Conservation (phyloP, 2,888 invertebrate species). For the Folsomia candida region DNA sequence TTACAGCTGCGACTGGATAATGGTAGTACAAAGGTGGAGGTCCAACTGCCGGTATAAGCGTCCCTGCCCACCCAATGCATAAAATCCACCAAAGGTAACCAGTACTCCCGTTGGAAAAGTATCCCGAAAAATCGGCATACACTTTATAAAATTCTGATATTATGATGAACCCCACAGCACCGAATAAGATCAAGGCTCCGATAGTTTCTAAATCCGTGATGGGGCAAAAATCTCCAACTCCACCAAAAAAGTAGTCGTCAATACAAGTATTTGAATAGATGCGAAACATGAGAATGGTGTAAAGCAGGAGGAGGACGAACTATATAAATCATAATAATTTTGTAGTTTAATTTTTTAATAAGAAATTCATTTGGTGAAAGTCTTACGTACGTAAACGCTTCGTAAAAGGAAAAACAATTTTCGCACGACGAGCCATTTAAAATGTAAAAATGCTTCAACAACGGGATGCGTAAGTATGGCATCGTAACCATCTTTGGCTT, state of each 20-base stretch:
- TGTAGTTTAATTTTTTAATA: constrained; percentile 10
- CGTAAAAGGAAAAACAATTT: constrained; percentile 27
- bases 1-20: constrained; percentile 39
- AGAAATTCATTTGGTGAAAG: background rate
- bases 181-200: constrained; percentile 1
- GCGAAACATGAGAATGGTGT: constrained; percentile 26
- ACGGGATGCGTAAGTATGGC: constrained; percentile 34
- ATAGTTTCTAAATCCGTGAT: background rate
- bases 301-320: constrained; percentile 31
- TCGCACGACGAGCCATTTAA: constrained; percentile 33
- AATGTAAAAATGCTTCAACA: constrained; percentile 31
- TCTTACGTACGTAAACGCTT: constrained; percentile 29
- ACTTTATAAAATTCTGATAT: constrained; percentile 32
- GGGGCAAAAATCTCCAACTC: background rate
- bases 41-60: constrained; percentile 25
- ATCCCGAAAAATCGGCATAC: background rate
- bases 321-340: constrained; percentile 20
- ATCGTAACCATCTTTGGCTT: constrained; percentile 25
- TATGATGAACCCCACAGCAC: constrained; percentile 1
- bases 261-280: constrained; percentile 17
- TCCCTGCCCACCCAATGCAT: constrained; percentile 18
- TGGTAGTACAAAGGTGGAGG: constrained; percentile 28
- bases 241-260: constrained; percentile 5
- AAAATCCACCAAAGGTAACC: constrained; percentile 36
- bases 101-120: background rate